Base-by-base conservation (phyloP, 1,140 invertebrate genomes). In the Homalodisca vitripennis region DNA sequence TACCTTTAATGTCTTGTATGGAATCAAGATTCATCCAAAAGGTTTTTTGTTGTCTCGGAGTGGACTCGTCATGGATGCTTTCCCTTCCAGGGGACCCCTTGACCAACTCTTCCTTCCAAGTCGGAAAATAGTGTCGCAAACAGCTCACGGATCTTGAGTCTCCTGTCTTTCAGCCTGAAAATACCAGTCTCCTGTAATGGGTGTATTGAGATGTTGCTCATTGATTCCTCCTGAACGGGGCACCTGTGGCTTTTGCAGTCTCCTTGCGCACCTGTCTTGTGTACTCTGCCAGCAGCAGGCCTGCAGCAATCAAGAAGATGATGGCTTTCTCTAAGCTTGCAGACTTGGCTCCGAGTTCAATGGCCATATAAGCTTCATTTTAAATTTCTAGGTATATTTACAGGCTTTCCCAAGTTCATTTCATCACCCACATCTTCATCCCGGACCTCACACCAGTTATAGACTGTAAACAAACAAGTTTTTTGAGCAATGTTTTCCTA, bases 391-490 rank as follows among this genome's bases (percentile, higher is more conserved):
- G 93, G 90, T 34, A 98, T 91, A 78, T 92, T 92, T 1, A 91
- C 89, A 1, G 94, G 92, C 78, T 92, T 93, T n/a, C 94, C 94
- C 51, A 98, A 81, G 78, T 97, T 96, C 80, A n/a, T n/a, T n/a
- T n/a, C n/a, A 98, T 84, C 27, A 96, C 81, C 86, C 93, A 94
- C 92, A 97, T 95, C 83, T 95, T 97, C 24, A 91, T 85, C 78
- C n/a, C 94, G 94, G 0, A 97, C 90, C 78, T 98, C 96, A 76
- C 90, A 89, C 91, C 92, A 96, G 80, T 98, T 95, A 79, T 98
- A 98, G 81, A 97, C 95, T 98, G 80, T n/a, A 69, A 87, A 85
- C n/a, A n/a, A n/a, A n/a, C n/a, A n/a, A n/a, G n/a, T n/a, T n/a
- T n/a, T n/a, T n/a, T n/a, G n/a, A n/a, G n/a, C n/a, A n/a, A n/a